Base-by-base conservation (phyloP, 2,797 vertebrate species). In the Selene dorsalis region DNA sequence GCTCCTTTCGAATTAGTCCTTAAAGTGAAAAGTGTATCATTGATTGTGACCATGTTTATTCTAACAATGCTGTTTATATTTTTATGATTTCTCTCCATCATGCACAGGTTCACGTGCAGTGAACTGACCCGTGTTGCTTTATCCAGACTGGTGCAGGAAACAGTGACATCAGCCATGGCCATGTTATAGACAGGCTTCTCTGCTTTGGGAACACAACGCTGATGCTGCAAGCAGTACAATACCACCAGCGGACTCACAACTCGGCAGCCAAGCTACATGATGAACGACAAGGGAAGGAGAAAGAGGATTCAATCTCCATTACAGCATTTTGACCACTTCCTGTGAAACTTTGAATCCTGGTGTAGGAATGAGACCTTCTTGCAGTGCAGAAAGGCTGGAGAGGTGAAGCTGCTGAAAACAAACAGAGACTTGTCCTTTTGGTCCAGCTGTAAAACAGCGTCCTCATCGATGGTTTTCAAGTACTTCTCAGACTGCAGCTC, bases 221-320 rank as follows among this genome's bases (percentile, higher is more conserved):
- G 97, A 45, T 95, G 94, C 76, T 96, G 95, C 86, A 99, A 94
- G 87, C 98, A 99, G 91, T 95, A 97, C 79, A 97, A 86, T 56
- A 99, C 98, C 32, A 97, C 98, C 85, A 98, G 95, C 1, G 98
- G 98, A 77, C 97, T 97, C 73, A 99, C 97, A 39, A 99, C 93
- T 77, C 98, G 94, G 85, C 97, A 99, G 58, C 96, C 95, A 64
- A 98, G 95, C 98, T 99, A 66, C 56, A 77, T 1, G 11, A 60
- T 38, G 70, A 65, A 66, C 4, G 1, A 66, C 1, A 80, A 43
- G 13, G 60, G 1, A 4, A n/a, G 39, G 2, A 58, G 48, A 63
- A 3, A 39, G 3, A 35, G 24, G 0, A 32, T 5, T 60, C 20
- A 41, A 14, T 45, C 4, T 39, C 6, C 2, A 22, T 20, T 9